Conservation (phyloP, 2,888 invertebrate species). For the Plebejus anna region DNA sequence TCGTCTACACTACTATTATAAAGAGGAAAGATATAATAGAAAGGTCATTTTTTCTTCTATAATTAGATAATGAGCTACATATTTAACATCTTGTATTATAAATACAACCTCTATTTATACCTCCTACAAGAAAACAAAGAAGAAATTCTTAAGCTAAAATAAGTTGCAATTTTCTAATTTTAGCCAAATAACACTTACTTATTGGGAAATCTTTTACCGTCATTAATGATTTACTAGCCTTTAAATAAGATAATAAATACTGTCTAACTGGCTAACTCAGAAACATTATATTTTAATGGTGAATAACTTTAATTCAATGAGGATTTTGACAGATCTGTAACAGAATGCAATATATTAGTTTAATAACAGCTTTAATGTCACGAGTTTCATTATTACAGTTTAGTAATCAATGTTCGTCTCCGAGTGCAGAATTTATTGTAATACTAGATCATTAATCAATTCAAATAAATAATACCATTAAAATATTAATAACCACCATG, state of each 20-base stretch:
- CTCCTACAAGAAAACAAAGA: not conserved
- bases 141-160: not conserved
- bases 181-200: not conserved
- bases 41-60: not conserved
- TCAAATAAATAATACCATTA: not conserved
- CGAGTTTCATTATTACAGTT: too few relatives aligned
- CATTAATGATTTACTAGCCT: not conserved
- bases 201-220: too few relatives aligned
- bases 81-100: not conserved
- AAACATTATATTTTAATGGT: not conserved
- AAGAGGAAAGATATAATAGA: too few relatives aligned
- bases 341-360: too few relatives aligned
- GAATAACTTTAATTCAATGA: not conserved
- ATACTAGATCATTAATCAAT: not conserved
- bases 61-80: not conserved
- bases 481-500: constrained; percentile 33
- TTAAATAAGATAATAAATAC: not conserved
- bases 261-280: not conserved
- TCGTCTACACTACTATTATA: too few relatives aligned
- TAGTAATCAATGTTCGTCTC: too few relatives aligned
- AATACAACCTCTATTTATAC: not conserved
- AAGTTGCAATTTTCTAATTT: not conserved
- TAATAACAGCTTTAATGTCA: too few relatives aligned
- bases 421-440: not conserved
- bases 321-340: not conserved